A percentile compares a stretch with the other conserved stretches of the same genome.
Evolutionary conservation across 2,113 vertebrate species (phyloP).

Genomic region (Dasyornis broadbenti): DNA sequence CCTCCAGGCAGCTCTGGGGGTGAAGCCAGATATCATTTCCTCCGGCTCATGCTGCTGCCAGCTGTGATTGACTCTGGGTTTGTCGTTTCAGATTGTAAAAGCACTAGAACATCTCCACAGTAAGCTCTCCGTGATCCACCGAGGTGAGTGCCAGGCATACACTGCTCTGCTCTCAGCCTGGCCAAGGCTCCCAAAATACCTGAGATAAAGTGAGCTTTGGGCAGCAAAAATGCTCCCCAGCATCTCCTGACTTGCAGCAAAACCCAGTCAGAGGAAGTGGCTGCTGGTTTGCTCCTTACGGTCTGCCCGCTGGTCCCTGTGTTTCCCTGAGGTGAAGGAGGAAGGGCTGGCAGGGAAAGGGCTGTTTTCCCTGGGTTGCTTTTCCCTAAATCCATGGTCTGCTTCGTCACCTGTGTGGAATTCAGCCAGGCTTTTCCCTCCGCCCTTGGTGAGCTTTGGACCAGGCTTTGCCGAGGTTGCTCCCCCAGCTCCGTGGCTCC

Average conservation of each 20-base stretch:
- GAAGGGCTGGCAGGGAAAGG: background rate
- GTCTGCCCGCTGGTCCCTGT: background rate
- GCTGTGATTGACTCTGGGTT: background rate
- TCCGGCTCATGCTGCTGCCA: background rate
- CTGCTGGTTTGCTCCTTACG: background rate
- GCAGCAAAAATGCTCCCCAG: background rate
- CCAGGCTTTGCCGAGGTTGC: background rate
- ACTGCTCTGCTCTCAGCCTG: background rate
- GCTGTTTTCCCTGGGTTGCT: background rate
- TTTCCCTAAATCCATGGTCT: background rate
- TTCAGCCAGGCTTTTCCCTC: background rate
- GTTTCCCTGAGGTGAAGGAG: background rate
- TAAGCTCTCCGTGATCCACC: slow-evolving; percentile 94
- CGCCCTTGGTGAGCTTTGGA: background rate
- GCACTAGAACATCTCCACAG: slow-evolving; percentile 97
- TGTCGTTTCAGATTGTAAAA: slow-evolving; percentile 87
- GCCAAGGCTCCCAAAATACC: background rate
- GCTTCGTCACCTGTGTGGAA: background rate
- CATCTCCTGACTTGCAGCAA: background rate
- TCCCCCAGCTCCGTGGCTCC: background rate
- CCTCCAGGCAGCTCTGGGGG: background rate
- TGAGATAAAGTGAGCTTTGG: background rate
- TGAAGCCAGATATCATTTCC: background rate
- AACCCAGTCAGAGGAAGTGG: background rate
- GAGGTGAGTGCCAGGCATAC: slow-evolving; percentile 77